phyloP scores from a whole-genome alignment of 2,888 invertebrate species.

The Lycaena phlaeas region DNA sequence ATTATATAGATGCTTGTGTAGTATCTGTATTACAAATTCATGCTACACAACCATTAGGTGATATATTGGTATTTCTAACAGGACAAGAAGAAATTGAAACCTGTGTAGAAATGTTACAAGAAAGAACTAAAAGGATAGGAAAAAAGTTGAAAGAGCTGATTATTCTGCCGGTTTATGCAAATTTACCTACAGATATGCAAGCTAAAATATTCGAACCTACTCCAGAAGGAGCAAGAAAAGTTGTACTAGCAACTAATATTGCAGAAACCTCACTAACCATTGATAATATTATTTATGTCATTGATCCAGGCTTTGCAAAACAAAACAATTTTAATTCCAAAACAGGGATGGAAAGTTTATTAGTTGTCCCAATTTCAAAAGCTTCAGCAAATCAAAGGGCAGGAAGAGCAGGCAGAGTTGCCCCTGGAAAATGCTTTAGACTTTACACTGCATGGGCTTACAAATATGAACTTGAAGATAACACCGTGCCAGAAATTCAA shows the following conservation, averaged over 20 bases:
- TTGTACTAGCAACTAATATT: constrained; percentile 97
- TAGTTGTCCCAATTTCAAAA: constrained; percentile 98
- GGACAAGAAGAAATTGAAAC: constrained; percentile 94
- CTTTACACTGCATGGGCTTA: constrained; percentile 99
- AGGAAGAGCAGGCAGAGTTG: constrained; percentile 95
- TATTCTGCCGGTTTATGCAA: constrained; percentile 97
- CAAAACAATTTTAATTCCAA: constrained; percentile 98
- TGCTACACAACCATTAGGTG: constrained; percentile 96
- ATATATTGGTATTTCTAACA: constrained; percentile 96
- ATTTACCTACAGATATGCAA: constrained; percentile 98
- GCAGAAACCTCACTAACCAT: constrained; percentile 99
- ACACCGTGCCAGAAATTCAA: constrained; percentile 98
- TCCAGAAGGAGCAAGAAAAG: constrained; percentile 96
- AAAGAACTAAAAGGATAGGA: constrained; percentile 92
- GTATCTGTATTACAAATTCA: constrained; percentile 98
- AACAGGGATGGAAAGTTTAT: constrained; percentile 98
- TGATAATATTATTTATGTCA: constrained; percentile 98
- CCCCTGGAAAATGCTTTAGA: constrained; percentile 98
- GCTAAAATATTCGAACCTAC: constrained; percentile 99
- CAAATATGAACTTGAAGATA: constrained; percentile 97
- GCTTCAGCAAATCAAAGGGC: constrained; percentile 98
- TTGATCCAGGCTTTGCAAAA: constrained; percentile 99
- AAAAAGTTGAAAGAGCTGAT: constrained; percentile 93
- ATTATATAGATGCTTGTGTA: constrained; percentile 98
- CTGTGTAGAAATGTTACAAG: constrained; percentile 90